Base-by-base conservation (phyloP, 2,797 vertebrate species). In the Rhinophrynus dorsalis region DNA sequence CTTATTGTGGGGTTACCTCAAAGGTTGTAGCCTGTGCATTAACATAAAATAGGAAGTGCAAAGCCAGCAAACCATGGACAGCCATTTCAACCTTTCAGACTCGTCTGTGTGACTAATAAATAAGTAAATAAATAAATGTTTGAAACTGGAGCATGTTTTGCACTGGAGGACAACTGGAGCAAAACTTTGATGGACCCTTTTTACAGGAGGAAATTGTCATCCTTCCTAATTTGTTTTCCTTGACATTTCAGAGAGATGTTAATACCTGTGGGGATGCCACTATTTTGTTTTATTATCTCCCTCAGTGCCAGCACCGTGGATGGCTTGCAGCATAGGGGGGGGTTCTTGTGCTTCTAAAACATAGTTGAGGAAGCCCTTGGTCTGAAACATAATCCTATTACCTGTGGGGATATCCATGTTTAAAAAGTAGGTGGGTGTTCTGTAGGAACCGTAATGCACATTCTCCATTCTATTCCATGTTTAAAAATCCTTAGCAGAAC, bases 61-160 rank as follows among this genome's bases (percentile, higher is more conserved):
- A 35, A 51, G 45, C 55, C 32, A 59, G 56, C 56, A 42, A 37
- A 51, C 55, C 33, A 30, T 15, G 45, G 20, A 26, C 11, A 45
- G 24, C 15, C 26, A n/a, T 59, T 27, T 27, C 37, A 59, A 17
- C 29, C 12, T 56, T 33, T 18, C 3, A 18, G 23, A 24, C 18
- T 15, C 38, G 18, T 57, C 29, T 3, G 13, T 45, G 11, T 27
- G 12, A 37, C 23, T 65, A 55, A 44, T n/a, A n/a, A n/a, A n/a
- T n/a, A n/a, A n/a, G n/a, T n/a, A n/a, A n/a, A n/a, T n/a, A 57
- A 15, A 20, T 18, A 45, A 3, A 48, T 13, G 15, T 37, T 33
- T 68, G 13, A 60, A 68, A 52, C 56, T 60, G 66, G 56, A 68
- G 55, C 45, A 44, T 17, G 23, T 38, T 68, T 68, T 68, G 32